Percentiles rank a stretch among this genome's conserved stretches.
These are phyloP conservation scores for Melikaiella ostensackeni DNA, from an alignment of 2,888 invertebrate species.

Conservation along the genomic window DNA sequence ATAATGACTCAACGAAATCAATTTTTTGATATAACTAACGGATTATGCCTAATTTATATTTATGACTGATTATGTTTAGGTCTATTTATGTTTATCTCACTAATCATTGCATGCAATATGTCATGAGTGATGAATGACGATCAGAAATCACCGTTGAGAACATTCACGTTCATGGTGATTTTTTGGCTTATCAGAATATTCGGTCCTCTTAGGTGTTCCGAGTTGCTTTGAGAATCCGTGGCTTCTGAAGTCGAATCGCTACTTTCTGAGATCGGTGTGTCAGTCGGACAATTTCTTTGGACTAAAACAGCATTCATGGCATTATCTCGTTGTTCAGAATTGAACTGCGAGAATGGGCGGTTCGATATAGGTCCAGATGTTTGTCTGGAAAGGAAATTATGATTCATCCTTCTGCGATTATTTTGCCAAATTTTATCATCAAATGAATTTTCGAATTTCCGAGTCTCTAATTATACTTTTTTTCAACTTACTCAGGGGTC, in stretches of 20 bases:
- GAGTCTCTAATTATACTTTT: too few species aligned
- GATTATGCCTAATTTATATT: background rate
- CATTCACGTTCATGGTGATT: conserved; percentile 60
- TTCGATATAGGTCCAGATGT: conserved; percentile 57
- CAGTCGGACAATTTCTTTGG: conserved; percentile 52
- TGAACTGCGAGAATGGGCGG: conserved; percentile 59
- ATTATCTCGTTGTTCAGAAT: conserved; percentile 63
- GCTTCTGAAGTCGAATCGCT: conserved; percentile 45
- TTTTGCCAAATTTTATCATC: too few species aligned
- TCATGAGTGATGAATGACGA: background rate
- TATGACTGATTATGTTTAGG: background rate
- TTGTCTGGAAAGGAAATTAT: conserved; percentile 57
- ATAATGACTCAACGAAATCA: background rate
- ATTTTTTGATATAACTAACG: background rate
- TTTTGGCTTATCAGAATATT: conserved; percentile 60
- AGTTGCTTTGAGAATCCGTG: conserved; percentile 48
- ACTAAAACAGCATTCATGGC: conserved; percentile 57
- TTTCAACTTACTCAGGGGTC: conserved; percentile 63
- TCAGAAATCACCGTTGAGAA: conserved; percentile 55
- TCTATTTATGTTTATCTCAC: background rate
- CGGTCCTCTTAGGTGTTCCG: conserved; percentile 48
- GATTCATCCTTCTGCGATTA: too few species aligned
- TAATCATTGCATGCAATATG: background rate
- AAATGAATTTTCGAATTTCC: too few species aligned
- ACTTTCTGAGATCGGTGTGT: conserved; percentile 46